Evolutionary conservation across 2,888 invertebrate species (phyloP), one percentile per base, ranked within the genome.

Genomic region (Phlogophora meticulosa): DNA sequence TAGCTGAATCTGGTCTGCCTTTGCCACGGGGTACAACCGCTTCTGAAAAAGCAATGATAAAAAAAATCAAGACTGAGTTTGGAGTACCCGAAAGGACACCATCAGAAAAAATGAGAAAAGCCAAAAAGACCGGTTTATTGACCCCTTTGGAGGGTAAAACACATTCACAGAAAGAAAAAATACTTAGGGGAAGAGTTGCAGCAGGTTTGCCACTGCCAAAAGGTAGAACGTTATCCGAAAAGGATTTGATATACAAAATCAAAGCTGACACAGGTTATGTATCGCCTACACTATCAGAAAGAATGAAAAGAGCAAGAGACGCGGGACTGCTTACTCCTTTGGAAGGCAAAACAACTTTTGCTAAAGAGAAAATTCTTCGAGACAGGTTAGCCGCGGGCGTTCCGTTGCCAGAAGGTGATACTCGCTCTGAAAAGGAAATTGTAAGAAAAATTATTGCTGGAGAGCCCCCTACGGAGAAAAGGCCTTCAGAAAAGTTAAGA

Each of bases 141-240:
- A 76, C 76, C 7, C 73, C 76, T 20, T 15, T 76, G 4, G 57
- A 58, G 45, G 71, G 28, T 2, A 87, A 87, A 76, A 65, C 82
- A 15, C 75, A 70, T 11, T 63, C 70, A 34, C 76, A 87, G 61
- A 85, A 85, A 70, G 85, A 87, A 49, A 84, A 83, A 52, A 82
- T 87, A 20, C 53, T 87, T 3, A 79, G 38, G 67, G 82, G 76
- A 1, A 57, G 85, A 55, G 86, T 80, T 17, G 66, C 69, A 15
- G 62, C 69, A 40, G 80, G 81, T 34, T 28, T 78, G 10, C 79
- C 34, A 49, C 73, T 85, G 20, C 85, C 87, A n/a, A 62, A 59
- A 56, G 85, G 78, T 1, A 82, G 71, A 71, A 72, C 72, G 1
- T 11, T 71, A 7, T 86, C 86, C 5, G 85, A 87, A 73, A 62